Evolutionary conservation across 2,888 invertebrate genomes (phyloP), one percentile per base, ranked within the genome.

Genomic region (Andricus curvator): DNA sequence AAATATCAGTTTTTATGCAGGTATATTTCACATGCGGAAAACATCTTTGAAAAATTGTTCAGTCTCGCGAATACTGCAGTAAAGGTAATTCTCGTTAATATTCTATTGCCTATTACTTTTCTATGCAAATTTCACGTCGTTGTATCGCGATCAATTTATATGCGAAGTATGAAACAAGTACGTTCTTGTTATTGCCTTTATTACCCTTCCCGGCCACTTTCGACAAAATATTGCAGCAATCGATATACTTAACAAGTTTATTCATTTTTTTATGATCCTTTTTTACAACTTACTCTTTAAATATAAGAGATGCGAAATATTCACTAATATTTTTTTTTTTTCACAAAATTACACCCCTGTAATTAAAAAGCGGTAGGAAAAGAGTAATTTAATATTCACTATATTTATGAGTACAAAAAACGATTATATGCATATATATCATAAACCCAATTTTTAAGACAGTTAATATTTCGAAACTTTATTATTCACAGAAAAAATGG

Each of bases 41-140:
- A n/a, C n/a, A 56, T 56, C 56, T 56, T 56, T 56, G n/a, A 56
- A 56, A n/a, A 56, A 56, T n/a, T 25, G 25, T 84, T 67, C 77
- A 78, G 80, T 29, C 29, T 56, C 25, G 51, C n/a, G n/a, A 51
- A 56, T 51, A 4, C 37, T 33, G 33, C 56, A 56, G 51, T 56
- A 74, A 74, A 33, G 56, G 56, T 37, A 74, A 56, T 56, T 33
- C 51, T 74, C 74, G 74, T 74, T 74, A 66, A 56, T 79, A 67
- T 81, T 78, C 60, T 78, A 51, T 62, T 64, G n/a, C 29, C 25
- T 60, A 80, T 64, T 78, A 77, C 51, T 79, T 62, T 15, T 29
- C 22, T 68, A 62, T 80, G 77, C 33, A 78, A 64, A 56, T 70
- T 64, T 74, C 62, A 22, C n/a, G 44, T 60, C 77, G 78, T 64